These are phyloP conservation scores for Gonioctena quinquepunctata DNA, from an alignment of 1,140 invertebrate genomes.

Conservation along the genomic window DNA sequence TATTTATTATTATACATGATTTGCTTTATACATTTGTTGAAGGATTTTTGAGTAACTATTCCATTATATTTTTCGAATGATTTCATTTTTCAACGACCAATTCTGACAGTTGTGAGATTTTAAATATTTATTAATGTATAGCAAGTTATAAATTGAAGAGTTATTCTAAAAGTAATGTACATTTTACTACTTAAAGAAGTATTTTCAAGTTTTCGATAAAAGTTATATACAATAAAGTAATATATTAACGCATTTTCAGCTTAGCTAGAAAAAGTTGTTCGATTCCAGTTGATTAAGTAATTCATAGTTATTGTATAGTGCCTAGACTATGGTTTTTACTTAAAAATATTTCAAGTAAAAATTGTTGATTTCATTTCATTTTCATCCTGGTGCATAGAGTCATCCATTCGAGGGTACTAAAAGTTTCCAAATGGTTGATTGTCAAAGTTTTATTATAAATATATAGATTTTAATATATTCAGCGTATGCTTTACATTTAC, in stretches of 20 bases:
- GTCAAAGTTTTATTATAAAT: constrained; percentile 41
- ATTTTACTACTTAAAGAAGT: constrained; percentile 21
- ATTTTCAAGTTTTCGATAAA: constrained; percentile 9
- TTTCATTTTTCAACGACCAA: constrained; percentile 9
- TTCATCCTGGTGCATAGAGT: constrained; percentile 21
- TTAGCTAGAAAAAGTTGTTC: constrained; percentile 13
- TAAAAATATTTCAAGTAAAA: constrained; percentile 28
- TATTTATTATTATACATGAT: constrained; percentile 1
- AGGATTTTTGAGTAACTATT: neutral
- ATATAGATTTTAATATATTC: constrained; percentile 49
- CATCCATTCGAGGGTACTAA: constrained; percentile 32
- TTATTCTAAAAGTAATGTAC: constrained; percentile 8
- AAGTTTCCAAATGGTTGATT: constrained; percentile 35
- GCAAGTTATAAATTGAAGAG: constrained; percentile 12
- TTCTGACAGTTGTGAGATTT: constrained; percentile 19
- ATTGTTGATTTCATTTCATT: constrained; percentile 17
- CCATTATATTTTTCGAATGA: neutral
- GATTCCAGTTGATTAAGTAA: neutral
- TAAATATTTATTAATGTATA: constrained; percentile 15
- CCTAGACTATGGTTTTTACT: constrained; percentile 34
- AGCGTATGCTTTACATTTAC: constrained; percentile 35
- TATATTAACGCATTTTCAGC: constrained; percentile 10
- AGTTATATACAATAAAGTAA: neutral
- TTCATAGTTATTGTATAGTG: constrained; percentile 24
- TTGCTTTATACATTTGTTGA: neutral